Percentiles rank a stretch among this genome's conserved stretches.
Evolutionary conservation across 2,888 invertebrate species (phyloP).

Genomic region (Hirtodrosophila histrioides): DNA sequence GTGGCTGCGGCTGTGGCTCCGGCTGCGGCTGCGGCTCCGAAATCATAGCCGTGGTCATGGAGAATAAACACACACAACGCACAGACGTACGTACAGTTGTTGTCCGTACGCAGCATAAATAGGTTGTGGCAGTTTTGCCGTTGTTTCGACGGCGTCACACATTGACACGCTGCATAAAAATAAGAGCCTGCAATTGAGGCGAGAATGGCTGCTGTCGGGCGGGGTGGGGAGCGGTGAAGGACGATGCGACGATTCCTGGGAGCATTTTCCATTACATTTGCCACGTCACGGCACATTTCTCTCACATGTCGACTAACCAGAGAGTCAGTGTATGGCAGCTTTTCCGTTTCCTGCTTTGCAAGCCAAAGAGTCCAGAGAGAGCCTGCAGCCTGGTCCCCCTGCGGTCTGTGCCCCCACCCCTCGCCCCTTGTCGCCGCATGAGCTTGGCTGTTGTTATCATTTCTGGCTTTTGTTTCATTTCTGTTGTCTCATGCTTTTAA

Average conservation of each 20-base stretch:
- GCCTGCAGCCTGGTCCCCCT: conserved; percentile 1
- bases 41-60: conserved; percentile 57
- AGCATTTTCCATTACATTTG: conserved; percentile 76
- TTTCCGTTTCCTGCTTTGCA: conserved; percentile 53
- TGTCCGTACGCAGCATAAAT: conserved; percentile 26
- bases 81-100: not conserved
- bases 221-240: conserved; percentile 4
- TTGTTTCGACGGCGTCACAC: conserved; percentile 53
- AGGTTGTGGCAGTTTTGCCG: conserved; percentile 47
- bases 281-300: conserved; percentile 75
- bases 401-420: not conserved
- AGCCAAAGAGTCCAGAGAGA: not conserved
- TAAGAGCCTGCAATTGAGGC: conserved; percentile 51
- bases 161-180: conserved; percentile 73
- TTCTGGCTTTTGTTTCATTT: conserved; percentile 71
- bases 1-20: conserved; percentile 1
- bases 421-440: not conserved
- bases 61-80: conserved; percentile 54
- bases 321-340: conserved; percentile 40
- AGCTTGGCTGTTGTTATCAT: conserved; percentile 58
- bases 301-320: conserved; percentile 66
- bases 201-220: not conserved
- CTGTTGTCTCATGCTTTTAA: conserved; percentile 69
- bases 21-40: conserved; percentile 16
- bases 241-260: conserved; percentile 30